Conservation (phyloP, 1,140 invertebrate genomes). For the Brachionus rubens region DNA sequence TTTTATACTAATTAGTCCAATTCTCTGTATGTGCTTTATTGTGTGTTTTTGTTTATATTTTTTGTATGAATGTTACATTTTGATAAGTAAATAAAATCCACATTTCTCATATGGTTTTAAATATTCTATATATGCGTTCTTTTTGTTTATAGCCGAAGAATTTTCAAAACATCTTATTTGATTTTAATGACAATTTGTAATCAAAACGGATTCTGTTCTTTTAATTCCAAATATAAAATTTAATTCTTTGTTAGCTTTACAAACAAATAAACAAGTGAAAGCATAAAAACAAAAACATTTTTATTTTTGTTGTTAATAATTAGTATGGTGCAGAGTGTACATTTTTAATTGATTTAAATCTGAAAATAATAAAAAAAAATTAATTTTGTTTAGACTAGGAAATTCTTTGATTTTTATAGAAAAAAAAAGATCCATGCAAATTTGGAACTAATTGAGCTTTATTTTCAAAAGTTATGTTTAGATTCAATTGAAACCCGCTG, state of each 20-base stretch:
- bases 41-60: conserved; percentile 9
- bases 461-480: background rate
- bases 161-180: too few relatives aligned
- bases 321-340: background rate
- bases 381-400: background rate
- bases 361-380: conserved; percentile 29
- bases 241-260: too few relatives aligned
- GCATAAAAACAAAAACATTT: conserved; percentile 4
- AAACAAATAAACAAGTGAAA: conserved; percentile 19
- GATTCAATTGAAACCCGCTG: conserved; percentile 19
- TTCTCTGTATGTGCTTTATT: background rate
- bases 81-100: too few relatives aligned
- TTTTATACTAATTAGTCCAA: background rate
- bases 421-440: conserved; percentile 21
- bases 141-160: too few relatives aligned
- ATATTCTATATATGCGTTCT: too few relatives aligned
- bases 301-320: background rate
- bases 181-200: conserved; percentile 24
- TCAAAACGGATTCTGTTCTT: conserved; percentile 3
- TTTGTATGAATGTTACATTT: too few relatives aligned
- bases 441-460: conserved; percentile 11
- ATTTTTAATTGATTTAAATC: background rate
- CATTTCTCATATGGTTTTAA: conserved; percentile 12
- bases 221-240: too few relatives aligned
- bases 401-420: conserved; percentile 15